phyloP scores from a whole-genome alignment of 1,140 invertebrate species.

The Pantala flavescens region DNA sequence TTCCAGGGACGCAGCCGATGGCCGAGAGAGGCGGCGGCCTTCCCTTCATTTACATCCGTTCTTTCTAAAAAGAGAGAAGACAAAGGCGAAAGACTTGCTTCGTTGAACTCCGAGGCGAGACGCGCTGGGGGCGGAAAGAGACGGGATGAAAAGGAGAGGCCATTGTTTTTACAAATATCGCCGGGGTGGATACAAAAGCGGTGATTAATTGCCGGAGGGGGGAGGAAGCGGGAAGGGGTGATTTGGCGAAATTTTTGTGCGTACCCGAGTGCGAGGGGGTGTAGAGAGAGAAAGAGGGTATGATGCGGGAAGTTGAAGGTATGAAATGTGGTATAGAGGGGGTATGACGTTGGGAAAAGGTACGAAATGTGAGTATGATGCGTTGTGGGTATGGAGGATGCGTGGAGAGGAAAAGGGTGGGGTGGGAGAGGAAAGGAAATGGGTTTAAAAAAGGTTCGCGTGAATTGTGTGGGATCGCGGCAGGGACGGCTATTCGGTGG shows the following conservation, averaged over 20 bases:
- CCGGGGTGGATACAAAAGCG: background rate
- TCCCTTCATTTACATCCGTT: too few relatives aligned
- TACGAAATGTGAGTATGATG: too few relatives aligned
- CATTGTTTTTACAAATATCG: conserved; percentile 10
- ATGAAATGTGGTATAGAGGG: too few relatives aligned
- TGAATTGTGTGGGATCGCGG: background rate
- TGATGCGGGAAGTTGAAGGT: too few relatives aligned
- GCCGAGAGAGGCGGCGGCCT: too few relatives aligned
- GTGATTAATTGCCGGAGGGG: background rate
- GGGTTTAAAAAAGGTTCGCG: background rate
- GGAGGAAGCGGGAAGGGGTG: background rate
- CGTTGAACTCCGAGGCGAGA: background rate
- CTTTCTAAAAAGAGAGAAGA: background rate
- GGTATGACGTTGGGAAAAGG: too few relatives aligned
- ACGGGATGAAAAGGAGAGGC: background rate
- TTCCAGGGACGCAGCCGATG: background rate
- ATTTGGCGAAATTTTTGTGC: too few relatives aligned
- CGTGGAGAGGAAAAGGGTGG: background rate
- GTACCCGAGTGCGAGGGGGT: too few relatives aligned
- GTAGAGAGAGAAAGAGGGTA: too few relatives aligned
- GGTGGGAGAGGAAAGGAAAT: background rate
- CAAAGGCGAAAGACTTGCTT: background rate
- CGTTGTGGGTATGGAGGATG: background rate
- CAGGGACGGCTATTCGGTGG: background rate
- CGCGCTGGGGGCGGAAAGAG: background rate